Evolutionary conservation across 2,797 vertebrate species (phyloP).

Genomic region (Parambassis ranga): DNA sequence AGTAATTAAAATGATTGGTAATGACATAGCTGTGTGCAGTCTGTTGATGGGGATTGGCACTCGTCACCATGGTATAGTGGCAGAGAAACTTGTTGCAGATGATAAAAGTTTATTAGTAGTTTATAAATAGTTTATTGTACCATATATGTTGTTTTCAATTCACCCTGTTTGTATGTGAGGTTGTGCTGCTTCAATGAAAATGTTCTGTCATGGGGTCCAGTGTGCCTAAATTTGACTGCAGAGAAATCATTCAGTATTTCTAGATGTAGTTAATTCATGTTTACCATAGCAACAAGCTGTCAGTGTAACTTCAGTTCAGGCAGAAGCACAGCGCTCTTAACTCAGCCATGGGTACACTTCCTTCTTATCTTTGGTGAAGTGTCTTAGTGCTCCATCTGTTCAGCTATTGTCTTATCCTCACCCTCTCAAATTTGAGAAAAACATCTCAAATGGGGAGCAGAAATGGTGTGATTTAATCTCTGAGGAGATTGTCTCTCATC

Average conservation of each 20-base stretch:
- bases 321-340: conserved; percentile 33
- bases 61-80: too few relatives aligned
- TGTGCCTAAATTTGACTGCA: background rate
- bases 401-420: conserved; percentile 52
- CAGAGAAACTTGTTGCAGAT: too few relatives aligned
- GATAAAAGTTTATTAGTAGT: too few relatives aligned
- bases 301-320: conserved; percentile 38
- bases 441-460: conserved; percentile 16
- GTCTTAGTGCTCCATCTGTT: conserved; percentile 67
- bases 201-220: background rate
- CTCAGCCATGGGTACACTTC: conserved; percentile 50
- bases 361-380: conserved; percentile 38
- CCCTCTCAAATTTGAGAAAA: conserved; percentile 33
- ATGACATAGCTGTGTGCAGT: too few relatives aligned
- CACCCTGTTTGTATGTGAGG: too few relatives aligned
- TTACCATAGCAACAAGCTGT: conserved; percentile 62
- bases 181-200: too few relatives aligned
- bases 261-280: conserved; percentile 38
- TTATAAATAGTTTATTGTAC: too few relatives aligned
- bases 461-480: conserved; percentile 32
- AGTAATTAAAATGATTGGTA: too few relatives aligned
- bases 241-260: conserved; percentile 29
- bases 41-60: too few relatives aligned
- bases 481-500: conserved; percentile 1
- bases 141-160: too few relatives aligned